Evolutionary conservation across 2,797 vertebrate species (phyloP).

Genomic region (Cirrhinus mrigala): DNA sequence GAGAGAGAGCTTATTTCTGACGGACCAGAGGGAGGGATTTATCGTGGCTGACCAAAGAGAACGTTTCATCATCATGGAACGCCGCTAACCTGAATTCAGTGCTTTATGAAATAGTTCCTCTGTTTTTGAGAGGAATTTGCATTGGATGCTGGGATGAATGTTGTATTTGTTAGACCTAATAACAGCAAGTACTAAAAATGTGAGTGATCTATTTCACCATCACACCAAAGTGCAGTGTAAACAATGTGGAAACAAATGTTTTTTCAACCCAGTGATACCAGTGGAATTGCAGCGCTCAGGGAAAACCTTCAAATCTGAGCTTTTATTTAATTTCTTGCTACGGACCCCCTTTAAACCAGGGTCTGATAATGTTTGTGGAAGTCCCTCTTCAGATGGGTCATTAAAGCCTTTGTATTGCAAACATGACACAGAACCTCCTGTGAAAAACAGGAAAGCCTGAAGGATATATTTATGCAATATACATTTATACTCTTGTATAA

Average conservation of each 20-base stretch:
- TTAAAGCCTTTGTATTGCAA: background rate
- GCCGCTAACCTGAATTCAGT: conserved; percentile 66
- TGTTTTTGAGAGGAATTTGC: conserved; percentile 33
- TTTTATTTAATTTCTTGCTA: background rate
- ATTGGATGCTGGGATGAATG: background rate
- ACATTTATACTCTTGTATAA: background rate
- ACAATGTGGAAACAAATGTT: background rate
- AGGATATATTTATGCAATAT: background rate
- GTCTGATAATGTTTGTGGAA: background rate
- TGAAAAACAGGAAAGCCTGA: background rate
- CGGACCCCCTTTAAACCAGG: background rate
- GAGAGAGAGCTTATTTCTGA: conserved; percentile 71
- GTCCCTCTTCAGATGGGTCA: background rate
- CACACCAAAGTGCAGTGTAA: conserved; percentile 1
- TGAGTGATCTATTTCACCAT: conserved; percentile 2
- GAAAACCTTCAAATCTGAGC: conserved; percentile 1
- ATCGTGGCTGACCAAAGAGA: conserved; percentile 79
- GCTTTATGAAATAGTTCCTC: conserved; percentile 51
- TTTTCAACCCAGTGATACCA: background rate
- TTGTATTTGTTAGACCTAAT: conserved; percentile 4
- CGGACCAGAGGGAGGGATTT: conserved; percentile 76
- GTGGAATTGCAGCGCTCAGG: conserved; percentile 1
- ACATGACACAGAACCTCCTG: background rate
- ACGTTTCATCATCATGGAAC: conserved; percentile 72
- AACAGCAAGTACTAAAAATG: background rate